These are phyloP conservation scores for Dryobotodes eremita DNA, from an alignment of 2,888 invertebrate species.

Conservation along the genomic window DNA sequence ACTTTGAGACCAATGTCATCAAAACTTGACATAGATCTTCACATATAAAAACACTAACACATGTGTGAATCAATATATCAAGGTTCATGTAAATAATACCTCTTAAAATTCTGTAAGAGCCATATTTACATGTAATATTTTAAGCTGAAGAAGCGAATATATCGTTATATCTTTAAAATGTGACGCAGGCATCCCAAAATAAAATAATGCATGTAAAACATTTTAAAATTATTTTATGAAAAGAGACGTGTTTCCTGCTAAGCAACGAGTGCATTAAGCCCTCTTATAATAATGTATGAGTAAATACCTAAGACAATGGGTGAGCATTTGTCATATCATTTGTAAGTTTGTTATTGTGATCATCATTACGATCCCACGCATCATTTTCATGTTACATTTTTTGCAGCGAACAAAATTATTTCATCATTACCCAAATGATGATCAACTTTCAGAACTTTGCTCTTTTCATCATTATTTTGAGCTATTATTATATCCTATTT, in stretches of 20 bases:
- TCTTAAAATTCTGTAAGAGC: neutral
- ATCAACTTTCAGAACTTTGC: conserved; percentile 39
- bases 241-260: neutral
- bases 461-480: conserved; percentile 26
- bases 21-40: neutral
- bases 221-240: conserved; percentile 22
- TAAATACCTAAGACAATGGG: conserved; percentile 34
- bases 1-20: neutral
- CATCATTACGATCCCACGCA: conserved; percentile 27
- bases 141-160: neutral
- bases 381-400: conserved; percentile 29
- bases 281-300: conserved; percentile 19
- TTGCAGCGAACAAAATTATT: conserved; percentile 50
- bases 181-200: conserved; percentile 1
- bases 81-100: neutral
- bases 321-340: conserved; percentile 31
- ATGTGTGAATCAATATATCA: neutral
- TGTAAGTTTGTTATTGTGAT: conserved; percentile 45
- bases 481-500: neutral
- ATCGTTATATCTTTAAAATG: conserved; percentile 1
- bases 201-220: conserved; percentile 8
- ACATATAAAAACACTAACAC: neutral
- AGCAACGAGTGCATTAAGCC: conserved; percentile 20
- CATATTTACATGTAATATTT: conserved; percentile 3
- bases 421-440: conserved; percentile 45